phyloP scores from a whole-genome alignment of 2,113 vertebrate species.

The Pseudorectes ferrugineus region DNA sequence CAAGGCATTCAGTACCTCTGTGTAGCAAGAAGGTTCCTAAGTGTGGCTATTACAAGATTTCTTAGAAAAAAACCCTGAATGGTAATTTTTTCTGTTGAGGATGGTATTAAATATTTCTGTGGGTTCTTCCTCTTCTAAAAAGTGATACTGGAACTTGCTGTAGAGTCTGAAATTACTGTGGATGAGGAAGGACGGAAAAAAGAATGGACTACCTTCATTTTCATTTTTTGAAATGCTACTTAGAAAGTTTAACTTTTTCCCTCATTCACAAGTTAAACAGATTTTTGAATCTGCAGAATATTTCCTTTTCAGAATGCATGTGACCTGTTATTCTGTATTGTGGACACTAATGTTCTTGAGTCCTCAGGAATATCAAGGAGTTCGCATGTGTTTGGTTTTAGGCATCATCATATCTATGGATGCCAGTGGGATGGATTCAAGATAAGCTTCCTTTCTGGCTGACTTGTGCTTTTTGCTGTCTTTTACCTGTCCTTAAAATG shows the following conservation, averaged over 20 bases:
- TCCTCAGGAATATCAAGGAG: neutral
- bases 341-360: neutral
- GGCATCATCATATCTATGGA: neutral
- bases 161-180: neutral
- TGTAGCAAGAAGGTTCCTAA: neutral
- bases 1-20: neutral
- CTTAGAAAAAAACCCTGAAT: neutral
- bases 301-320: neutral
- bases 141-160: neutral
- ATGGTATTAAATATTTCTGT: neutral
- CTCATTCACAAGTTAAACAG: neutral
- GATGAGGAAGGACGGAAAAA: neutral
- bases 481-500: neutral
- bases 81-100: neutral
- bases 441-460: neutral
- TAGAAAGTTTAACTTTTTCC: neutral
- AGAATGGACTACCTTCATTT: neutral
- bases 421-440: neutral
- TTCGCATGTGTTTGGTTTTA: neutral
- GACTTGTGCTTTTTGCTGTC: neutral
- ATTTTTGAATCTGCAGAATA: neutral
- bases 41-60: neutral
- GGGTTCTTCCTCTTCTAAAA: neutral
- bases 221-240: neutral
- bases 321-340: neutral